Base-by-base conservation (phyloP, 2,113 vertebrate genomes). In the Talpa occidentalis region DNA sequence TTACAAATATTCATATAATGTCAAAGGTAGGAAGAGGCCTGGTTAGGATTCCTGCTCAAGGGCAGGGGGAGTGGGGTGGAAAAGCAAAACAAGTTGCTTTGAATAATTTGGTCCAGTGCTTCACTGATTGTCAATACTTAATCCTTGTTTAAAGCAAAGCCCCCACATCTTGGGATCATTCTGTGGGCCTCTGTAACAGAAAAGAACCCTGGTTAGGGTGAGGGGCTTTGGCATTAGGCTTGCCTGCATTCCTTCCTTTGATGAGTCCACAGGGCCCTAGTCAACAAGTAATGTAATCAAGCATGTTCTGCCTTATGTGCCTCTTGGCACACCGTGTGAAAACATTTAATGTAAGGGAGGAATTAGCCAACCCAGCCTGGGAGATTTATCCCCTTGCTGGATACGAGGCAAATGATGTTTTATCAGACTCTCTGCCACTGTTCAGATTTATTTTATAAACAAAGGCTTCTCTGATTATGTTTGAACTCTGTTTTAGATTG, bases 361-460 rank as follows among this genome's bases (percentile, higher is more conserved):
- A 92, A 73, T 94, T 70, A 86, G 67, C 80, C 74, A 88, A 56
- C 66, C 21, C 2, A 0, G 67, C 54, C 44, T 56, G 52, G 85
- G 88, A 92, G 85, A 90, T 77, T 80, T 92, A 84, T 64, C n/a
- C 42, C 42, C 62, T 78, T 91, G 49, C 88, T 88, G 78, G 42
- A 14, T 84, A 28, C 78, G 82, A 82, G 74, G 93, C 64, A 59
- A 77, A 19, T 26, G 26, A 28, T 60, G 32, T 76, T 95, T 92
- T 96, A 91, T 86, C 95, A 95, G 94, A 88, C 62, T 80, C 77
- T 84, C 37, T 89, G 60, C 66, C n/a, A 10, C 40, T 28, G 44
- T 85, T 87, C 40, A 54, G 69, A 54, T 91, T 88, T 94, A 85
- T 42, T 95, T 15, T 80, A 44, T 73, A 88, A 85, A 86, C 81